Conservation (phyloP, 2,113 vertebrate species). For the Apistogramma diplotaenia region DNA sequence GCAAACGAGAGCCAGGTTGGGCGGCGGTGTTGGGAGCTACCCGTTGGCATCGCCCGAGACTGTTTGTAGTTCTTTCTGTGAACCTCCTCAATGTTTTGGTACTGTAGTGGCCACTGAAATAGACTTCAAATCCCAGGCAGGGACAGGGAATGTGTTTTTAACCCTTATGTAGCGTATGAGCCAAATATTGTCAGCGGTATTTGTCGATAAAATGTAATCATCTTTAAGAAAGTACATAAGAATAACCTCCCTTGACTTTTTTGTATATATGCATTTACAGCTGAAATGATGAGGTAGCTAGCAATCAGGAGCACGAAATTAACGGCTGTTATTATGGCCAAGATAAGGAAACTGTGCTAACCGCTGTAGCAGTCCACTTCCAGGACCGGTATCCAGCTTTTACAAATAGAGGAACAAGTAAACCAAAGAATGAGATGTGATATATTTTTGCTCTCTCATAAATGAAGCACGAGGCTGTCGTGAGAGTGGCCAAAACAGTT, state of each 20-base stretch:
- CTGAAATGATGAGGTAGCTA: background rate
- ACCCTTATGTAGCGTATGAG: background rate
- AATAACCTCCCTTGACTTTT: background rate
- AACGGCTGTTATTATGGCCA: background rate
- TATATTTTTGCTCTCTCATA: background rate
- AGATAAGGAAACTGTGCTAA: background rate
- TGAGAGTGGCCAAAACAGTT: background rate
- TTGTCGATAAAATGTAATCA: background rate
- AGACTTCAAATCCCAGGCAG: slow-evolving; percentile 68
- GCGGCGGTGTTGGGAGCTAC: background rate
- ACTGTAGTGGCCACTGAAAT: fast-evolving
- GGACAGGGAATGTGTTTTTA: background rate
- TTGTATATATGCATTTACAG: background rate
- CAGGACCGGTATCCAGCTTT: background rate
- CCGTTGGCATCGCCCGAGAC: background rate
- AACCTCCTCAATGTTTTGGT: background rate
- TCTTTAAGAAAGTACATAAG: background rate
- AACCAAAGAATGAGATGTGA: background rate
- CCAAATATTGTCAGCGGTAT: background rate
- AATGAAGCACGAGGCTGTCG: background rate
- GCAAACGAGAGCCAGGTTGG: slow-evolving; percentile 12
- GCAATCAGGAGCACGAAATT: background rate
- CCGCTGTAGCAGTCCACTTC: background rate
- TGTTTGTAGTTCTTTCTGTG: slow-evolving; percentile 68
- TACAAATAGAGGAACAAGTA: background rate